These are phyloP conservation scores for Copidosoma floridanum DNA, from an alignment of 1,140 invertebrate species.

Conservation along the genomic window DNA sequence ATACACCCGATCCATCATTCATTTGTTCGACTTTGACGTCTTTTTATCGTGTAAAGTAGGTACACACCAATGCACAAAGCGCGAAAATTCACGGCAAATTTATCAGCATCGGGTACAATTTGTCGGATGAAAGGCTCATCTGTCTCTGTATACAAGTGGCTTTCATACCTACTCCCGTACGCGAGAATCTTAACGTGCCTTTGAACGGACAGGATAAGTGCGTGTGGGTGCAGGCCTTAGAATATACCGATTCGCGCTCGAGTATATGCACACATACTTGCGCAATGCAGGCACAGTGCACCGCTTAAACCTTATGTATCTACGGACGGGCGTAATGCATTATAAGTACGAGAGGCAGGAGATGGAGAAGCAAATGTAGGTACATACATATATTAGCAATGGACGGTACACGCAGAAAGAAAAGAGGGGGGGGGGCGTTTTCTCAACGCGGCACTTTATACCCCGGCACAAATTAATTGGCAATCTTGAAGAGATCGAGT, in stretches of 20 bases:
- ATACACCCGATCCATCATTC: constrained; percentile 1
- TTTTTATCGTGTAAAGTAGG: too few relatives aligned
- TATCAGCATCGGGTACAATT: constrained; percentile 20
- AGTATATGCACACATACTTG: constrained; percentile 11
- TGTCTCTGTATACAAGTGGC: too few relatives aligned
- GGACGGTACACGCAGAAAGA: too few relatives aligned
- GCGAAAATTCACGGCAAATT: too few relatives aligned
- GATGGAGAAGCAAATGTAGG: too few relatives aligned
- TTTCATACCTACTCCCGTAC: too few relatives aligned
- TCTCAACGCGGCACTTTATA: constrained; percentile 46
- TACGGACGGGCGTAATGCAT: constrained; percentile 25
- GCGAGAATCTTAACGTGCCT: too few relatives aligned
- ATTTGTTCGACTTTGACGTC: neutral
- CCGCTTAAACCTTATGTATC: constrained; percentile 13
- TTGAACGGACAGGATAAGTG: neutral
- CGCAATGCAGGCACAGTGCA: constrained; percentile 12
- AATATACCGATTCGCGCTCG: too few relatives aligned
- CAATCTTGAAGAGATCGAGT: constrained; percentile 44
- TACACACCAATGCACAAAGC: too few relatives aligned
- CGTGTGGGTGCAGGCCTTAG: too few relatives aligned
- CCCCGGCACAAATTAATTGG: constrained; percentile 50
- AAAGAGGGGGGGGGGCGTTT: constrained; percentile 24
- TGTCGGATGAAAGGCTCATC: constrained; percentile 18
- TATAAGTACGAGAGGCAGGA: constrained; percentile 15
- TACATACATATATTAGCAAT: too few relatives aligned